A percentile compares a stretch with the other conserved stretches of the same genome.
These are phyloP conservation scores for Parascotia fuliginaria DNA, from an alignment of 2,888 invertebrate genomes.

Conservation along the genomic window DNA sequence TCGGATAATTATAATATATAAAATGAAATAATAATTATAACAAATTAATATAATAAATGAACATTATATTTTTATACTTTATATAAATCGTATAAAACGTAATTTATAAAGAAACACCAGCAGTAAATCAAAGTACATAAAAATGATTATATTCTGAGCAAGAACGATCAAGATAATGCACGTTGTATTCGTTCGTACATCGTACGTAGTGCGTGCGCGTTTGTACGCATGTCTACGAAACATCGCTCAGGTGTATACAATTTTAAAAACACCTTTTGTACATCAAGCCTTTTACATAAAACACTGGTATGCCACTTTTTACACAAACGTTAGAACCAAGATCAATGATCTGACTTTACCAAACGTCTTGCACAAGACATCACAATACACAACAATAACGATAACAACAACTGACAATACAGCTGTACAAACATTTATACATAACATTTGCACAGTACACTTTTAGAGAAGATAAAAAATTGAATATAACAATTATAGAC, in stretches of 20 bases:
- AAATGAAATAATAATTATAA: slow-evolving; percentile 21
- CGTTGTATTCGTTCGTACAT: no score
- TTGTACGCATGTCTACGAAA: neutral
- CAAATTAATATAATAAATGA: slow-evolving; percentile 15
- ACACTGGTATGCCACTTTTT: neutral
- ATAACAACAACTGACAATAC: neutral
- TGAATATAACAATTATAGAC: no score
- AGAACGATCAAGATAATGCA: no score
- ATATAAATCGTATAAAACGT: slow-evolving; percentile 29
- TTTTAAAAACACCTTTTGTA: neutral
- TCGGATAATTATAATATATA: slow-evolving; percentile 15
- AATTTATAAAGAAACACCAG: neutral
- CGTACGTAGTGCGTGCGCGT: neutral
- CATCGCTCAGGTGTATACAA: neutral
- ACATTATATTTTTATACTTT: slow-evolving; percentile 31
- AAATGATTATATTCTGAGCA: no score
- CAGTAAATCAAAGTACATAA: neutral
- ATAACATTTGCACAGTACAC: no score
- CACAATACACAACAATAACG: neutral
- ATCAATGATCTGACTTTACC: slow-evolving; percentile 4
- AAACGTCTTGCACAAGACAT: slow-evolving; percentile 10
- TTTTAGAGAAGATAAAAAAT: no score
- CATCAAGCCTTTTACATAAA: neutral
- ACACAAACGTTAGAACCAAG: slow-evolving; percentile 1
- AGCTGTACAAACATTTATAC: neutral